phyloP scores from a whole-genome alignment of 2,113 vertebrate genomes.

The Panthera tigris region DNA sequence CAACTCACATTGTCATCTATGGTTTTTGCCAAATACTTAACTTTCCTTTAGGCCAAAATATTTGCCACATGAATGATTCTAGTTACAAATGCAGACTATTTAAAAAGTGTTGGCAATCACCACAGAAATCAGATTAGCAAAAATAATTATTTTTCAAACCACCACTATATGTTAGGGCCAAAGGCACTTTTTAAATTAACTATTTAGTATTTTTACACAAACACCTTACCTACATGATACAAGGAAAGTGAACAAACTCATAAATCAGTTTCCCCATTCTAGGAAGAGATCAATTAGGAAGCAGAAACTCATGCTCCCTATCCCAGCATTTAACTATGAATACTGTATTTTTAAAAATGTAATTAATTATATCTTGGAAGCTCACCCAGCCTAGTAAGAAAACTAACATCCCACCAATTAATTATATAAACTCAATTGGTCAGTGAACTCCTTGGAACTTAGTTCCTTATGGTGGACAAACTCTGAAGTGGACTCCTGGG shows the following conservation, averaged over 20 bases:
- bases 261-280: not conserved
- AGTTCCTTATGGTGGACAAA: not conserved
- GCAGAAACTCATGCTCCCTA: not conserved
- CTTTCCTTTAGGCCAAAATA: constrained; percentile 5
- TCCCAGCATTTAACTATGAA: not conserved
- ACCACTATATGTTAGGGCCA: not conserved
- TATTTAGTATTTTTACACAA: not conserved
- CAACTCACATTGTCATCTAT: not conserved
- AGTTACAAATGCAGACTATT: not conserved
- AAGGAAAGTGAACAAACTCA: not conserved
- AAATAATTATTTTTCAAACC: constrained; percentile 14
- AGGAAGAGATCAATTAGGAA: not conserved
- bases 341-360: not conserved
- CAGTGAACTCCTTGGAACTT: not conserved
- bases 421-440: not conserved
- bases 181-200: constrained; percentile 13
- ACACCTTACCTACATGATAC: not conserved
- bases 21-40: not conserved
- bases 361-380: not conserved
- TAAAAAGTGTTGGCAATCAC: not conserved
- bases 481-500: not conserved
- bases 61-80: not conserved
- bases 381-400: not conserved
- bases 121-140: not conserved
- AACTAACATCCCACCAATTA: not conserved